Evolutionary conservation across 1,140 invertebrate species (phyloP), one percentile per base, ranked within the genome.

Genomic region (Aricia agestis): DNA sequence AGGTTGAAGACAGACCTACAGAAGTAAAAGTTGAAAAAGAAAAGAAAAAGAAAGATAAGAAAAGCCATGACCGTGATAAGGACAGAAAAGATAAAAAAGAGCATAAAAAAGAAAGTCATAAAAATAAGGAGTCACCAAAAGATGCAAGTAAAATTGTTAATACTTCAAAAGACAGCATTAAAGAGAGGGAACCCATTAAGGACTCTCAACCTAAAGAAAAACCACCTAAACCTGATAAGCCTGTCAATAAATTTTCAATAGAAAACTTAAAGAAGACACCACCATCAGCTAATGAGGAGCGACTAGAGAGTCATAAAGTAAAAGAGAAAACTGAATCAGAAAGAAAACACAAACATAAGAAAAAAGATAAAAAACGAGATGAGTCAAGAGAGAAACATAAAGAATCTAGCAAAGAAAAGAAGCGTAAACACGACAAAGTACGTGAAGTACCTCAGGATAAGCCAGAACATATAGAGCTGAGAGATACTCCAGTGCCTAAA

Each of bases 401-500:
- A 82, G 93, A 93, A 69, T 87, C 92, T 6, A 88, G 80, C 75
- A 90, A 92, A 70, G 93, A 94, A 76, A 94, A 93, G 76, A 93
- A 94, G 78, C 93, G 93, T 74, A 94, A 93, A 77, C 93, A 93
- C 81, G 93, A 94, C 9, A 94, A 94, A 75, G 83, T 85, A 68
- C 83, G 89, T 69, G 92, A 93, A 71, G 82, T 88, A 75, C 81
- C 78, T 57, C 67, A 81, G 72, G 86, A 93, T 82, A 84, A 89
- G 87, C 75, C 82, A 69, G 90, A 92, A 72, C 72, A 87, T 42
- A 74, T 87, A 66, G 83, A 89, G 72, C 82, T 81, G 11, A 89
- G 87, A 72, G 84, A 85, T 70, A 91, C 89, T 5, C 82, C 84
- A 67, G 74, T 84, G 72, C 74, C 78, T 36, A 92, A 91, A 81